Conservation (phyloP, 1,140 invertebrate species). For the Colletes latitarsis region DNA sequence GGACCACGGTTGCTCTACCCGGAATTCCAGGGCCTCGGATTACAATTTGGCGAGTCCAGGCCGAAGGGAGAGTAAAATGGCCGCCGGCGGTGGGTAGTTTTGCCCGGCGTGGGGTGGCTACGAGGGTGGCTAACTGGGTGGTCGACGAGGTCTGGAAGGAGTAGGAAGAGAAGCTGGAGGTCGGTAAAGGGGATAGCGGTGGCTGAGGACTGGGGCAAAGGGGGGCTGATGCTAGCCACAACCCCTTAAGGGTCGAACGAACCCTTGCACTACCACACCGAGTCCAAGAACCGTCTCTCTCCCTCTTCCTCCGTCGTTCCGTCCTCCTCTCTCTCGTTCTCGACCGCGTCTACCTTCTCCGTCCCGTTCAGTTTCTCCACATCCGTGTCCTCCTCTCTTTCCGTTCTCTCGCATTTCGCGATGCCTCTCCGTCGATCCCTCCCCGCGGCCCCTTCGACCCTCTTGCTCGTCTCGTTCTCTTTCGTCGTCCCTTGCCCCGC, state of each 20-base stretch:
- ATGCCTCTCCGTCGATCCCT: slow-evolving; percentile 42
- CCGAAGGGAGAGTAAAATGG: slow-evolving; percentile 79
- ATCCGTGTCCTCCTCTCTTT: slow-evolving; percentile 47
- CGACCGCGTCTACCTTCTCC: slow-evolving; percentile 32
- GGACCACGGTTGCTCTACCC: slow-evolving; percentile 71
- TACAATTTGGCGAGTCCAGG: slow-evolving; percentile 79
- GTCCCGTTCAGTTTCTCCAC: slow-evolving; percentile 38
- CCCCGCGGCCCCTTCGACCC: slow-evolving; percentile 36
- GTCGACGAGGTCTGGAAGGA: slow-evolving; percentile 71
- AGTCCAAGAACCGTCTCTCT: slow-evolving; percentile 68
- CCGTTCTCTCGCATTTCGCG: slow-evolving; percentile 26
- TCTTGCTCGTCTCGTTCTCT: slow-evolving; percentile 47
- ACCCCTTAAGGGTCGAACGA: slow-evolving; percentile 81
- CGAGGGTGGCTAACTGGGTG: slow-evolving; percentile 77
- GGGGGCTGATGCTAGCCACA: slow-evolving; percentile 79
- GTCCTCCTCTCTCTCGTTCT: slow-evolving; percentile 13
- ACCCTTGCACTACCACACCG: slow-evolving; percentile 76
- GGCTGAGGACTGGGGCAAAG: slow-evolving; percentile 60
- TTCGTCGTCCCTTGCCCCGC: slow-evolving; percentile 30
- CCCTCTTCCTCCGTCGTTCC: slow-evolving; percentile 25
- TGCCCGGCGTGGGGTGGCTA: slow-evolving; percentile 68
- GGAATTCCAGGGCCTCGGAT: slow-evolving; percentile 77
- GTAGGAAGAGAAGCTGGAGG: slow-evolving; percentile 61
- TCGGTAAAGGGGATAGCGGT: slow-evolving; percentile 61
- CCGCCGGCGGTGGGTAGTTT: slow-evolving; percentile 77